Base-by-base conservation (phyloP, 1,140 invertebrate species). In the Chlorops oryzae region DNA sequence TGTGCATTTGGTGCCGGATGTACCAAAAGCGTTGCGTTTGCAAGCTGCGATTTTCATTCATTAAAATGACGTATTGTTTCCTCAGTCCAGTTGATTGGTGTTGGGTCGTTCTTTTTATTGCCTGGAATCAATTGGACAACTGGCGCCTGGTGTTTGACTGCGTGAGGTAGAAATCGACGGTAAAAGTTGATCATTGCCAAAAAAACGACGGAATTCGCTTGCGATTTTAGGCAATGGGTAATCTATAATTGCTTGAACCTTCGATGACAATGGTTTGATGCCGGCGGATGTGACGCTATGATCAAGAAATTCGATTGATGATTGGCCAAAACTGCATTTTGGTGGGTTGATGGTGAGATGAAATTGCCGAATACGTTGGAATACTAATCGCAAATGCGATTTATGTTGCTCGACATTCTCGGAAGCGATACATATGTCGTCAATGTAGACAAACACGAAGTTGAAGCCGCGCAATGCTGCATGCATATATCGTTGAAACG, bases 401-500 rank as follows among this genome's bases (percentile, higher is more conserved):
- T 43, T 22, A 23, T 43, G 41, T 43, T 43, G 17, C 10, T 43
- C 41, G 9, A 22, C 24, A 24, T 43, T 43, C 12, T 15, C 15
- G 6, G 41, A 43, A 10, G 41, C 41, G 3, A 43, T 15, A 24
- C 21, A 20, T 15, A 43, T 43, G 20, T 43, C 41, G n/a, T 49
- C 47, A 5, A 32, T 21, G 27, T 44, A 44, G 5, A 18, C 23
- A 21, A 40, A 49, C 15, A 27, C 37, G 39, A 50, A 50, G 18
- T 50, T 17, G 9, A 50, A 15, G 18, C 24, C 48, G 7, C 39
- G 17, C 2, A 50, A 28, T 12, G 20, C 28, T 21, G 6, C 18
- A 23, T 52, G n/a, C 27, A 52, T 47, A 13, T 27, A 52, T 2
- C 34, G 21, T 47, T 48, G 46, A 27, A 47, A 48, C 4, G 45